Percentiles rank a stretch among this genome's conserved stretches.
Conservation (phyloP, 1,140 invertebrate species). For the Macrosteles quadrilineatus region DNA sequence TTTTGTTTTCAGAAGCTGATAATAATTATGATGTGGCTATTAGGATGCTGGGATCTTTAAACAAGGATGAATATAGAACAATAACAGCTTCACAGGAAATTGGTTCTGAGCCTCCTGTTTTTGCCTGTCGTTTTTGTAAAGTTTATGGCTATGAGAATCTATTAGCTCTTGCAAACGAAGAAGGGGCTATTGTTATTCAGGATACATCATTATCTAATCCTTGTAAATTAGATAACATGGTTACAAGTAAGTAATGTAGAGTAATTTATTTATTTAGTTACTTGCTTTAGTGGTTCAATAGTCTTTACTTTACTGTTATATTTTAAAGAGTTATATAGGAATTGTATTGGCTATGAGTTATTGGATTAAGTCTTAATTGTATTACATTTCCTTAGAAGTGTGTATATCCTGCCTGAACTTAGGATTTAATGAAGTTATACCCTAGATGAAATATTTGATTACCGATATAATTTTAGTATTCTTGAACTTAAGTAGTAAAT, state of each 20-base stretch:
- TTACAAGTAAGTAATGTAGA: background rate
- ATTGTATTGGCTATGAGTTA: background rate
- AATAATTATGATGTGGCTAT: slow-evolving; percentile 10
- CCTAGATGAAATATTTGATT: too few relatives aligned
- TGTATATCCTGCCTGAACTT: too few relatives aligned
- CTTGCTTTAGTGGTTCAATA: too few relatives aligned
- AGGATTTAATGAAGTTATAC: too few relatives aligned
- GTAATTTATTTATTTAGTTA: background rate
- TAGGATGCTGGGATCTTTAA: background rate
- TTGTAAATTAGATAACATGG: background rate
- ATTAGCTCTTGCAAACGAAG: slow-evolving; percentile 80
- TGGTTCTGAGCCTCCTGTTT: slow-evolving; percentile 49
- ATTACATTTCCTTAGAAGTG: background rate
- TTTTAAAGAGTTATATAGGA: too few relatives aligned
- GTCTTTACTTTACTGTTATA: background rate
- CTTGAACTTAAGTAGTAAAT: too few relatives aligned
- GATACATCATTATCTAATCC: slow-evolving; percentile 46
- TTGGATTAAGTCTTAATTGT: background rate
- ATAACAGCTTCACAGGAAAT: slow-evolving; percentile 42
- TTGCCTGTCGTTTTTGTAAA: slow-evolving; percentile 53
- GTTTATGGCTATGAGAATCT: slow-evolving; percentile 62
- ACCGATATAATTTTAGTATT: too few relatives aligned
- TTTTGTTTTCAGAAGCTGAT: background rate
- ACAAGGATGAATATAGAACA: slow-evolving; percentile 35
- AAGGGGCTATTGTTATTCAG: slow-evolving; percentile 71